These are phyloP conservation scores for Ellobium chinense DNA, from an alignment of 2,888 invertebrate species.

Conservation along the genomic window DNA sequence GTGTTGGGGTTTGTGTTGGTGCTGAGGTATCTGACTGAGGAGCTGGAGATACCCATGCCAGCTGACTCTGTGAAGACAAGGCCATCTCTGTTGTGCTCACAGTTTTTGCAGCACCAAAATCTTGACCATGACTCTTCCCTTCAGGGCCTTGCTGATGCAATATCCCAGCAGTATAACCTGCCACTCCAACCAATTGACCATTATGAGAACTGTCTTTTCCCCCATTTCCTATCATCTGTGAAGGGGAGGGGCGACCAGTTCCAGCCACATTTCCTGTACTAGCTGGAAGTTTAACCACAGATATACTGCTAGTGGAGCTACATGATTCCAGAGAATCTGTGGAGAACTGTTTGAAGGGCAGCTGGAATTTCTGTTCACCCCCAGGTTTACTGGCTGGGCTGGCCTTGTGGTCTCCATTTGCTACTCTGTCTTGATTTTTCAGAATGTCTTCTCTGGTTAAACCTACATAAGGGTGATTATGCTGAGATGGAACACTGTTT, in stretches of 20 bases:
- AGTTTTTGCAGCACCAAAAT: background rate
- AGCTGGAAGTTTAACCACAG: background rate
- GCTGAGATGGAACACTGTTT: background rate
- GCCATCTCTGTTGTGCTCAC: background rate
- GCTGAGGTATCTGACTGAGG: background rate
- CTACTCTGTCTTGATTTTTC: background rate
- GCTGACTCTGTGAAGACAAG: constrained; percentile 2
- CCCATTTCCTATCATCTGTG: background rate
- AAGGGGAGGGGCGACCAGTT: background rate
- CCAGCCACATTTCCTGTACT: background rate
- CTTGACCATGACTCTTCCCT: background rate
- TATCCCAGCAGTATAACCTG: background rate
- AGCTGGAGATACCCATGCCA: constrained; percentile 28
- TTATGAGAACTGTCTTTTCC: background rate
- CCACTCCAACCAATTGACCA: background rate
- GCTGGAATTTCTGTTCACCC: background rate
- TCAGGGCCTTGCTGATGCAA: background rate
- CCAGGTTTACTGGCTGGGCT: background rate
- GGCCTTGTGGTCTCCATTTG: background rate
- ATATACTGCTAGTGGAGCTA: constrained; percentile 23
- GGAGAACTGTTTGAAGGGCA: constrained; percentile 23
- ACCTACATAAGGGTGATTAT: background rate
- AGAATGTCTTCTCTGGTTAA: background rate
- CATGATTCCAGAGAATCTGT: constrained; percentile 33
- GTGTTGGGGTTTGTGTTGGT: background rate